Evolutionary conservation across 2,797 vertebrate species (phyloP), one percentile per base, ranked within the genome.

Genomic region (Podarcis siculus): DNA sequence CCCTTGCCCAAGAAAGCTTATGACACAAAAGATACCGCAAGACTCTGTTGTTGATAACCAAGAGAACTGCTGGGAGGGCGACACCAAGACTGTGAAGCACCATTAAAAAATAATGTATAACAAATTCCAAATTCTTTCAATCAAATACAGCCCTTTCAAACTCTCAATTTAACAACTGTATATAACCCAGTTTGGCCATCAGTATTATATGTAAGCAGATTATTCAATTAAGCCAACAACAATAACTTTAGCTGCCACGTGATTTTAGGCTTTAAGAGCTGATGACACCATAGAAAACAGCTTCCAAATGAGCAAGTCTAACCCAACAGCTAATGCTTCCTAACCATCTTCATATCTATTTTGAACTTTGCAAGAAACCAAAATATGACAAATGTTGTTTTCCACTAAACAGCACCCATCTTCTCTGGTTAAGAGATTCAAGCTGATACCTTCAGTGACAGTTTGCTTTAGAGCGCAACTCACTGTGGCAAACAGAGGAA

Each of bases 401-500:
- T 61, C 67, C 21, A 79, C 58, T 35, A 1, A 83, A 82, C 5
- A 76, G 21, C 49, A 58, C 17, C 72, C 85, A 71, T 49, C 81
- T 83, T 76, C 76, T 55, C 69, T 25, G 6, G 45, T 82, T 90
- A 55, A 39, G 78, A 78, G 67, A 35, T 77, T 71, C 58, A 0
- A 0, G 25, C 7, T 80, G 35, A 32, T 91, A 86, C 58, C 21
- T 55, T 86, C 86, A 58, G 45, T 92, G 85, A 86, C 87, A 86
- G 76, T 55, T 49, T 58, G 23, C 49, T 61, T 88, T 37, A 89
- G 91, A 86, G 87, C 90, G 85, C 23, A 0, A 79, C 55, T 92
- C 55, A 91, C 72, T 58, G 32, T 89, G 87, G 92, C 86, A 93
- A 91, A 86, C 79, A 61, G 35, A 89, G 12, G 10, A 86, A 89